Evolutionary conservation across 2,113 vertebrate species (phyloP).

Genomic region (Uria lomvia): DNA sequence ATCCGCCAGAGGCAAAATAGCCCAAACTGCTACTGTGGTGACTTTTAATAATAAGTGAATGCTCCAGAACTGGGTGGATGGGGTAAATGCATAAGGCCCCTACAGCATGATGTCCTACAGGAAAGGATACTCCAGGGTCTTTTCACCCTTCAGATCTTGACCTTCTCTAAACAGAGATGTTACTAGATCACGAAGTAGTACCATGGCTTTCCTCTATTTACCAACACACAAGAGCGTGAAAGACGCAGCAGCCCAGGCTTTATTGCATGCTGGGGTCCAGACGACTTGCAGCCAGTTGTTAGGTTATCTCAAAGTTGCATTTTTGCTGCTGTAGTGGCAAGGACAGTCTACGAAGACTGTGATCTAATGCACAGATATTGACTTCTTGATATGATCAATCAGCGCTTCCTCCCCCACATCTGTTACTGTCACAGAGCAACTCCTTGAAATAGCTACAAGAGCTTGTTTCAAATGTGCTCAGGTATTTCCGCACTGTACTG

Average conservation of each 20-base stretch:
- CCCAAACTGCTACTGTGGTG: neutral
- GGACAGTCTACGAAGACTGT: fast-evolving
- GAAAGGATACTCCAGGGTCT: neutral
- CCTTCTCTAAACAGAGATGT: neutral
- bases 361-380: neutral
- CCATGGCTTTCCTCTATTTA: neutral
- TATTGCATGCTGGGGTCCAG: neutral
- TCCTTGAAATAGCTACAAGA: neutral
- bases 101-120: neutral
- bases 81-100: neutral
- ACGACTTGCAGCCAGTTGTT: neutral
- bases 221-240: neutral
- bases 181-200: neutral
- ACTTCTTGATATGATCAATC: neutral
- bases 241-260: neutral
- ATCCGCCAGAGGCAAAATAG: neutral
- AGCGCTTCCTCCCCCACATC: neutral
- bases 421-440: neutral
- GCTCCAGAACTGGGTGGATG: neutral
- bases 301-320: neutral
- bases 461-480: neutral
- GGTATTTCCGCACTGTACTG: neutral
- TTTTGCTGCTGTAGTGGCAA: neutral
- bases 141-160: neutral
- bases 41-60: neutral